phyloP scores from a whole-genome alignment of 2,113 vertebrate species.

The Oenanthe melanoleuca region DNA sequence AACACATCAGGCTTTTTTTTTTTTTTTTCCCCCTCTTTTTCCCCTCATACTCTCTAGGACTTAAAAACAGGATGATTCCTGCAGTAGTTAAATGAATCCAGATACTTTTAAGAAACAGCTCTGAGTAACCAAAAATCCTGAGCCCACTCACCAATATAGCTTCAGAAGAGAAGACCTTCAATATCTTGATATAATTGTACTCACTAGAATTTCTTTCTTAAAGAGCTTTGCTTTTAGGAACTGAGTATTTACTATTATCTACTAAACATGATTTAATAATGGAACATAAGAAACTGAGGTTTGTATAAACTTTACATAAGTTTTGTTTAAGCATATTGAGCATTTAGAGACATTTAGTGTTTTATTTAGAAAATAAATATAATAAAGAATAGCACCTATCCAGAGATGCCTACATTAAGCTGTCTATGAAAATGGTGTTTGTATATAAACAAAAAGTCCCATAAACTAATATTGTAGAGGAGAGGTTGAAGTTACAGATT shows the following conservation, averaged over 20 bases:
- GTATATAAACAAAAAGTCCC: background rate
- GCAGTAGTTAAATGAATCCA: background rate
- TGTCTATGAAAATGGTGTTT: background rate
- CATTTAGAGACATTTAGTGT: background rate
- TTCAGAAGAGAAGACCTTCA: background rate
- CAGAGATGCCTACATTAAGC: background rate
- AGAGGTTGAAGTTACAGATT: background rate
- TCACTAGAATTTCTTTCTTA: background rate
- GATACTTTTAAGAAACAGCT: background rate
- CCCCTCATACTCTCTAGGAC: background rate
- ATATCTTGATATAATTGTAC: background rate
- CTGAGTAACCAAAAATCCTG: background rate
- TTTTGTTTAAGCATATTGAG: background rate
- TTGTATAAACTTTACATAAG: background rate
- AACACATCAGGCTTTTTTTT: background rate
- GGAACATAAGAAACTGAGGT: background rate
- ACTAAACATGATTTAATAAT: background rate
- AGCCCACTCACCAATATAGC: background rate
- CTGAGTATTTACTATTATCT: background rate
- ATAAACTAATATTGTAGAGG: background rate
- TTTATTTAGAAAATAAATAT: background rate
- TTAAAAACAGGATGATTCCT: background rate
- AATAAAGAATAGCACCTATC: background rate
- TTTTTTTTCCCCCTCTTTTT: background rate
- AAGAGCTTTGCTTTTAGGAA: background rate